Conservation (phyloP, 2,888 invertebrate genomes). For the Drosophila bunnanda region DNA sequence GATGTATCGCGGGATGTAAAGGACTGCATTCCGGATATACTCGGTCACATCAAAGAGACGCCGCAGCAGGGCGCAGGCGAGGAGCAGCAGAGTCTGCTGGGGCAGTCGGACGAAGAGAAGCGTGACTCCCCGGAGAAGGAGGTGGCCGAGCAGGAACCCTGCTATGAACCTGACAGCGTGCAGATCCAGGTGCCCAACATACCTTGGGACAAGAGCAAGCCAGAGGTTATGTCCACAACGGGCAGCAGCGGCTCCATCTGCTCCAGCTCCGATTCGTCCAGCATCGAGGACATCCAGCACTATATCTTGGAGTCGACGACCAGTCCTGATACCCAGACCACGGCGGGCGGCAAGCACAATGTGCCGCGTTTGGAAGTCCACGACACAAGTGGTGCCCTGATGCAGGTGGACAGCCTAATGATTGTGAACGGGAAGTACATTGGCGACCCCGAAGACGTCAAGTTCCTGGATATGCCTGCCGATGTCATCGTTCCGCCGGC, state of each 20-base stretch:
- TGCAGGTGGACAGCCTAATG: slow-evolving; percentile 87
- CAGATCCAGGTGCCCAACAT: slow-evolving; percentile 88
- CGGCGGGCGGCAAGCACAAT: slow-evolving; percentile 71
- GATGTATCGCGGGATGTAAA: slow-evolving; percentile 83
- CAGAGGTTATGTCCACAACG: slow-evolving; percentile 85
- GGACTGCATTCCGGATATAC: slow-evolving; percentile 83
- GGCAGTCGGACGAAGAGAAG: slow-evolving; percentile 80
- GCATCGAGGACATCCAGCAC: slow-evolving; percentile 85
- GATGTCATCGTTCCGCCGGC: slow-evolving; percentile 80
- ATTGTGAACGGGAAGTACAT: slow-evolving; percentile 85
- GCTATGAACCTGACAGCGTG: slow-evolving; percentile 71
- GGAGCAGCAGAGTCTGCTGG: slow-evolving; percentile 70
- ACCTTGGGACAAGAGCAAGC: slow-evolving; percentile 85
- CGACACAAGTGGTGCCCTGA: slow-evolving; percentile 89
- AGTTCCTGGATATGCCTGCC: slow-evolving; percentile 83
- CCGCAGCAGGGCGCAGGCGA: slow-evolving; percentile 32
- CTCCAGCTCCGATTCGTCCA: slow-evolving; percentile 85
- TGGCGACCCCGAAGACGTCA: slow-evolving; percentile 85
- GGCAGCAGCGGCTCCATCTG: slow-evolving; percentile 74
- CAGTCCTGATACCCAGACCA: slow-evolving; percentile 84
- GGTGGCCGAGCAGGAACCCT: slow-evolving; percentile 56
- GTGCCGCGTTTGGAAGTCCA: slow-evolving; percentile 91
- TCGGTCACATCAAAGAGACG: slow-evolving; percentile 77
- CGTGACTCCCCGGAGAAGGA: slow-evolving; percentile 82
- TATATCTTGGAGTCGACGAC: slow-evolving; percentile 85